These are phyloP conservation scores for Chroicocephalus ridibundus DNA, from an alignment of 2,113 vertebrate genomes.

Conservation along the genomic window DNA sequence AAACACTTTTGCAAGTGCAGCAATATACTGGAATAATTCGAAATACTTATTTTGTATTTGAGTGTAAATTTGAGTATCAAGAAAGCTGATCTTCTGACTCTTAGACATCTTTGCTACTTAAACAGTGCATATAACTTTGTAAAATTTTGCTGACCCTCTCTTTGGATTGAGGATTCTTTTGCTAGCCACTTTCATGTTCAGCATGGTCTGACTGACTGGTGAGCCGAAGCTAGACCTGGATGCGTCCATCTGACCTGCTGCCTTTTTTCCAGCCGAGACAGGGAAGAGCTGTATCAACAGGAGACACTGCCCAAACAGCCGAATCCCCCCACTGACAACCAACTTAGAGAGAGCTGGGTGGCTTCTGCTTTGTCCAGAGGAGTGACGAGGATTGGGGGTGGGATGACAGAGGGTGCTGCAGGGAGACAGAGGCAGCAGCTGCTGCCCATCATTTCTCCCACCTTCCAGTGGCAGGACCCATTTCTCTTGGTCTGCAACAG, in stretches of 20 bases:
- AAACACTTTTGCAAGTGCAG: slow-evolving; percentile 62
- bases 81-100: slow-evolving; percentile 52
- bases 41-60: slow-evolving; percentile 52
- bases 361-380: slow-evolving; percentile 45
- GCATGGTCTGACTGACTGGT: slow-evolving; percentile 32
- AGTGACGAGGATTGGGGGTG: slow-evolving; percentile 27
- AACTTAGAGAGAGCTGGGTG: slow-evolving; percentile 49
- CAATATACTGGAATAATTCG: slow-evolving; percentile 43
- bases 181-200: slow-evolving; percentile 15
- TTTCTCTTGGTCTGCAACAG: slow-evolving; percentile 49
- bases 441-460: slow-evolving; percentile 38
- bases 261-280: slow-evolving; percentile 57
- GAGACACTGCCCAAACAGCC: slow-evolving; percentile 8
- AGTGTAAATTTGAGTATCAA: slow-evolving; percentile 59
- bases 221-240: slow-evolving; percentile 51
- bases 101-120: slow-evolving; percentile 44
- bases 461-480: slow-evolving; percentile 53
- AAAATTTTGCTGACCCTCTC: slow-evolving; percentile 37
- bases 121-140: slow-evolving; percentile 17
- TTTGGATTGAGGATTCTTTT: slow-evolving; percentile 43
- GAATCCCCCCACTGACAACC: neutral
- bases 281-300: slow-evolving; percentile 44
- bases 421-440: slow-evolving; percentile 46
- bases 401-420: slow-evolving; percentile 38
- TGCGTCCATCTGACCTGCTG: slow-evolving; percentile 52